Evolutionary conservation across 2,113 vertebrate species (phyloP).

Genomic region (Galeopterus variegatus): DNA sequence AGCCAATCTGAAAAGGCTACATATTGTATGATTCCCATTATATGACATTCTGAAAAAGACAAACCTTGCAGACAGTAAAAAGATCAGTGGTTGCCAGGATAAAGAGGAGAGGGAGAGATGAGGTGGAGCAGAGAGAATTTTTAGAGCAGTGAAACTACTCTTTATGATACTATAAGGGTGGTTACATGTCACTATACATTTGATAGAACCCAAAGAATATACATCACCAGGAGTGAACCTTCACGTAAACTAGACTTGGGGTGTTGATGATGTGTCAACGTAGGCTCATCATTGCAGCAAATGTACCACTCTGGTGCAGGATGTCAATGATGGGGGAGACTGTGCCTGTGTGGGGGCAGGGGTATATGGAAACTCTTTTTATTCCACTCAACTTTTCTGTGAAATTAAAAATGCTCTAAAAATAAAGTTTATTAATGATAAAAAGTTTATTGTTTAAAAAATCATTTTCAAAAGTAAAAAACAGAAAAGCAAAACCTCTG

Average conservation of each 20-base stretch:
- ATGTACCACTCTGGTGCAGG: no score
- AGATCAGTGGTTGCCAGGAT: background rate
- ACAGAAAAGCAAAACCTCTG: background rate
- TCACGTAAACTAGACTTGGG: background rate
- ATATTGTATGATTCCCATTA: background rate
- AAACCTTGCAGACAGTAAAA: background rate
- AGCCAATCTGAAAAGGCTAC: background rate
- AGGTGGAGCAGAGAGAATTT: background rate
- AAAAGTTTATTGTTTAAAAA: background rate
- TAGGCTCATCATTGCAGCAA: background rate
- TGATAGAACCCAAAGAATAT: background rate
- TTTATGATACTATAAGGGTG: background rate
- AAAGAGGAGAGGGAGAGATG: background rate
- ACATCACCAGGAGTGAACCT: background rate
- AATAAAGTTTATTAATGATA: background rate
- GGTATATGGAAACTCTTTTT: background rate
- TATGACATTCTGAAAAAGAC: background rate
- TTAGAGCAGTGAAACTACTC: background rate
- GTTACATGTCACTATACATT: background rate
- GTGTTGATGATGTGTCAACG: background rate
- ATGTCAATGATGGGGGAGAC: background rate
- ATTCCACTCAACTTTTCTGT: background rate
- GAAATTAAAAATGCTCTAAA: background rate
- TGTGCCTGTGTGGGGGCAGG: no score
- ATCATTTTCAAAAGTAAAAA: background rate